Conservation (phyloP, 2,797 vertebrate genomes). For the Melanotaenia maccullochi region DNA sequence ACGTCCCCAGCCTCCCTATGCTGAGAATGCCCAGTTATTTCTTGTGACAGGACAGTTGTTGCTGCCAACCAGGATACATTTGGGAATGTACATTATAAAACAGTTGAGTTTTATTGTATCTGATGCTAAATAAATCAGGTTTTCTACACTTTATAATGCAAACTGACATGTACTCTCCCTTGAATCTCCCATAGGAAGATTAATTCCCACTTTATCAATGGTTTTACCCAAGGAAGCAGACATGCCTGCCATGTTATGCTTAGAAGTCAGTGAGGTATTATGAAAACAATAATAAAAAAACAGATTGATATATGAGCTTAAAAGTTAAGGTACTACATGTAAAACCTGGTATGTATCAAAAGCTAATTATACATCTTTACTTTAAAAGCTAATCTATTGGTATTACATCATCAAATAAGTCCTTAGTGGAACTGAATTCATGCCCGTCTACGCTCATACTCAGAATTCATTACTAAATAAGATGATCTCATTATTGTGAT, state of each 20-base stretch:
- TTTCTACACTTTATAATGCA: neutral
- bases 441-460: neutral
- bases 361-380: neutral
- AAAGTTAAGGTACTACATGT: neutral
- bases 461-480: conserved; percentile 35
- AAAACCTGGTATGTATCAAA: conserved; percentile 1
- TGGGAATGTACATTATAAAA: conserved; percentile 11
- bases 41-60: conserved; percentile 14
- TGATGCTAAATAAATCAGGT: conserved; percentile 5
- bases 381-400: conserved; percentile 13
- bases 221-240: neutral
- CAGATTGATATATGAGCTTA: neutral
- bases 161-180: neutral
- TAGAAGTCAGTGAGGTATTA: neutral
- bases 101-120: conserved; percentile 3
- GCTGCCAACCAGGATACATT: neutral
- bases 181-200: neutral
- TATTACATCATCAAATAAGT: conserved; percentile 12
- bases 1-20: conserved; percentile 9
- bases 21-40: conserved; percentile 25
- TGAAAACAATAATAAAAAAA: neutral
- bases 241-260: neutral
- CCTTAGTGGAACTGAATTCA: conserved; percentile 11
- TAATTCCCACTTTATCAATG: neutral
- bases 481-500: conserved; percentile 26